phyloP scores from a whole-genome alignment of 2,113 vertebrate species.

The Gymnarchus niloticus region DNA sequence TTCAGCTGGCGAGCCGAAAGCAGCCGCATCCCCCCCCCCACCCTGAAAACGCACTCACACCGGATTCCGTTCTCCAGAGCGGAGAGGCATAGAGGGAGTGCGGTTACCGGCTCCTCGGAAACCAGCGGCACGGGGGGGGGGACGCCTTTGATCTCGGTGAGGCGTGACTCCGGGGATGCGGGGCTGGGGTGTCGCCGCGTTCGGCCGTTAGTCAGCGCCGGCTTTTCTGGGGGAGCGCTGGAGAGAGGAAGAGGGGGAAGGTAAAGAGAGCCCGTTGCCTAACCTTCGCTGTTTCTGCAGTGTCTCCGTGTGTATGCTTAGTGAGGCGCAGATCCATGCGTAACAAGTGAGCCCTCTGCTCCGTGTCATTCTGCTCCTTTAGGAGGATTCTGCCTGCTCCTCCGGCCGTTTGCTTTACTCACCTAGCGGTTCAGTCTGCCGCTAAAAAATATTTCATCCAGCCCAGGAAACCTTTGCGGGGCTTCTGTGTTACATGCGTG shows the following conservation, averaged over 20 bases:
- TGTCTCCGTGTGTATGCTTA: background rate
- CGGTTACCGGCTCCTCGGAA: slow-evolving; percentile 33
- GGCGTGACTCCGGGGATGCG: slow-evolving; percentile 38
- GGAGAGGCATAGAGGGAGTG: slow-evolving; percentile 14
- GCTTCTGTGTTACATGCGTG: background rate
- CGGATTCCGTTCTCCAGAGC: slow-evolving; percentile 37
- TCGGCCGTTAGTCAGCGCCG: slow-evolving; percentile 41
- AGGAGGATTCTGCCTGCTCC: background rate
- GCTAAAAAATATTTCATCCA: slow-evolving; percentile 35
- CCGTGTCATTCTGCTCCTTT: background rate
- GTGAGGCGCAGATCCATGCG: slow-evolving; percentile 9
- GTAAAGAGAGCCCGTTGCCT: background rate
- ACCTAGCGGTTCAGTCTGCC: background rate
- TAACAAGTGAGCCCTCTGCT: slow-evolving; percentile 41
- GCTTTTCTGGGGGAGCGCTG: slow-evolving; percentile 34
- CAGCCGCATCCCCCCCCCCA: slow-evolving; percentile 45
- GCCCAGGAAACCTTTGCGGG: background rate
- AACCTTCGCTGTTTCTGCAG: background rate
- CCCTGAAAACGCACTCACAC: slow-evolving; percentile 22
- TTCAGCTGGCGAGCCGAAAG: slow-evolving; percentile 52
- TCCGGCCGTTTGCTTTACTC: background rate
- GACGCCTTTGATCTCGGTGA: slow-evolving; percentile 34
- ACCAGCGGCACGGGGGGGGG: slow-evolving; percentile 39
- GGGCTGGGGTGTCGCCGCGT: slow-evolving; percentile 35
- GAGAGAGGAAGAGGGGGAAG: background rate